Evolutionary conservation across 2,797 vertebrate species (phyloP).

Genomic region (Caiman crocodilus): DNA sequence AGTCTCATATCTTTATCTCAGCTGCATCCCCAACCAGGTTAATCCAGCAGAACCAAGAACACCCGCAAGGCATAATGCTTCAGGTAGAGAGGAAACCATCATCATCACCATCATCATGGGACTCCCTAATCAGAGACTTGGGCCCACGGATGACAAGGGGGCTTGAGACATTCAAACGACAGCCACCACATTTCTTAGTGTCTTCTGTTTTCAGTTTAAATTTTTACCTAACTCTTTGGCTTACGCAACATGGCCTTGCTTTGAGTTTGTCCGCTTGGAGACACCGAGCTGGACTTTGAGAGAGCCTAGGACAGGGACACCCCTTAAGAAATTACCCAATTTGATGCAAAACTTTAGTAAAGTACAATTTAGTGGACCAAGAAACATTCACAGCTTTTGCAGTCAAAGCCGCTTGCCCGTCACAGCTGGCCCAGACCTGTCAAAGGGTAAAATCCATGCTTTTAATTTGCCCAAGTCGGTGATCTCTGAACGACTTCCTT

Average conservation of each 20-base stretch:
- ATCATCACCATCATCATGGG: background rate
- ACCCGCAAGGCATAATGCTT: background rate
- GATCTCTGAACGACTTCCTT: background rate
- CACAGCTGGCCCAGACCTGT: background rate
- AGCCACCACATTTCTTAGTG: background rate
- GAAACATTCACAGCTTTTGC: background rate
- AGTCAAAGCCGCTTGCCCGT: background rate
- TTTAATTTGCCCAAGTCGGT: background rate
- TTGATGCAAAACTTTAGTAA: background rate
- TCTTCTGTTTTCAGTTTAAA: background rate
- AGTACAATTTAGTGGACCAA: background rate
- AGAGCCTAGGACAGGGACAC: background rate
- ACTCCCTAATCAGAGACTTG: background rate
- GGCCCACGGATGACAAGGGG: background rate
- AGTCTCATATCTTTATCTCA: no score
- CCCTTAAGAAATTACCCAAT: background rate
- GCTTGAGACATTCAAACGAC: no score
- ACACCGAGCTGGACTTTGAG: rapidly evolving
- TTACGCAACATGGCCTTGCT: background rate
- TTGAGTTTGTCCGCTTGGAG: background rate
- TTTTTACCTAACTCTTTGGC: background rate
- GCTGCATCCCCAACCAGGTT: no score
- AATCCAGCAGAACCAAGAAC: no score
- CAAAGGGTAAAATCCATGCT: background rate
- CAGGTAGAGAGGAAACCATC: background rate